Evolutionary conservation across 2,113 vertebrate species (phyloP).

Genomic region (Todiramphus saurophagus): DNA sequence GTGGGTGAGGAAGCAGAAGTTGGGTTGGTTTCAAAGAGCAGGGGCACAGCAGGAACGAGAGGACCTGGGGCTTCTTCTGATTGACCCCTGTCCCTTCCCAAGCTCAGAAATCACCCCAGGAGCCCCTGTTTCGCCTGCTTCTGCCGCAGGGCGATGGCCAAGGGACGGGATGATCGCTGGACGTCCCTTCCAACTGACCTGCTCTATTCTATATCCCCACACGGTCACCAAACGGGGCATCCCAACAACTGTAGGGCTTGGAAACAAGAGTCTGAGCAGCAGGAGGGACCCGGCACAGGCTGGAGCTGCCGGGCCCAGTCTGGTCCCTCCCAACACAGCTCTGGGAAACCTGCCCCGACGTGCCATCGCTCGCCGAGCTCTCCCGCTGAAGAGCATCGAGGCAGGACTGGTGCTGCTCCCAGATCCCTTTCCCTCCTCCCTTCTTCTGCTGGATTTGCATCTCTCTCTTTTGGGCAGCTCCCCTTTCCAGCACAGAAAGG

Average conservation of each 20-base stretch:
- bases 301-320: background rate
- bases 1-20: too few species aligned
- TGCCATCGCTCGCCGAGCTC: background rate
- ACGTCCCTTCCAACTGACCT: background rate
- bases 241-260: rapidly evolving
- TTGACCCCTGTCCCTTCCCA: rapidly evolving
- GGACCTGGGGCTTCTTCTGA: background rate
- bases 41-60: rapidly evolving
- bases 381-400: rapidly evolving
- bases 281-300: background rate
- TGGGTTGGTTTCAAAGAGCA: rapidly evolving
- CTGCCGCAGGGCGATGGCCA: rapidly evolving
- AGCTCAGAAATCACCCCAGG: background rate
- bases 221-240: rapidly evolving
- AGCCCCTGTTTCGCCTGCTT: background rate
- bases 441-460: background rate
- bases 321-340: background rate
- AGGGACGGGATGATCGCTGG: rapidly evolving
- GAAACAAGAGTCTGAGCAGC: background rate
- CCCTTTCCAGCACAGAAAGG: background rate
- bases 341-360: background rate
- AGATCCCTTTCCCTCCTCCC: background rate
- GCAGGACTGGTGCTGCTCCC: background rate
- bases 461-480: constrained; percentile 20
- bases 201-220: rapidly evolving